Evolutionary conservation across 2,888 invertebrate genomes (phyloP).

Genomic region (Leucoma salicis): DNA sequence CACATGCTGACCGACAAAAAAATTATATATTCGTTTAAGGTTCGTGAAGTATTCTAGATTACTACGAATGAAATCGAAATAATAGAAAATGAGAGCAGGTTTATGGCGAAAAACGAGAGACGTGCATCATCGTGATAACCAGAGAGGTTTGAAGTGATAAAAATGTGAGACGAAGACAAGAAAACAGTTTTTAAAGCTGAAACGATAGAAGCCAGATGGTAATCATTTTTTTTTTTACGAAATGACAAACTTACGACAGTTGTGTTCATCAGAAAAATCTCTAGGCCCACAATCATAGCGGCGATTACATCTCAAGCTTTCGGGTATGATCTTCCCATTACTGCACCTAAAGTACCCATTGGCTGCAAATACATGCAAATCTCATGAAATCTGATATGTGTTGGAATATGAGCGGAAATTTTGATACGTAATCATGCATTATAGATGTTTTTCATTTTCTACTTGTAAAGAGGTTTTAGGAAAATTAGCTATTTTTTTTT

Average conservation of each 20-base stretch:
- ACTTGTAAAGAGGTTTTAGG: too few relatives aligned
- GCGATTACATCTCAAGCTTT: conserved; percentile 83
- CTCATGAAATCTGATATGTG: conserved; percentile 14
- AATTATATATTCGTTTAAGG: conserved; percentile 34
- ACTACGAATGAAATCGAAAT: conserved; percentile 26
- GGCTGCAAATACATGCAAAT: conserved; percentile 69
- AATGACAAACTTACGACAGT: conserved; percentile 86
- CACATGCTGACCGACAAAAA: conserved; percentile 83
- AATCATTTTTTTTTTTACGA: conserved; percentile 26
- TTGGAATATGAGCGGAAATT: conserved; percentile 4
- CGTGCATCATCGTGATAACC: conserved; percentile 17
- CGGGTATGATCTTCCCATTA: conserved; percentile 82
- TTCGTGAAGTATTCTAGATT: conserved; percentile 11
- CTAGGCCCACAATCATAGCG: conserved; percentile 83
- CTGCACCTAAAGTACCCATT: conserved; percentile 84
- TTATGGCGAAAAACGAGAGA: conserved; percentile 8
- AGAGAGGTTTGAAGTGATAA: conserved; percentile 4
- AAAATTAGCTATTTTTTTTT: too few relatives aligned
- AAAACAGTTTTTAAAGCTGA: conserved; percentile 17
- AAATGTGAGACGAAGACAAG: conserved; percentile 7
- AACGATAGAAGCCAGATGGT: conserved; percentile 21
- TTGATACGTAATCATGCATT: conserved; percentile 15
- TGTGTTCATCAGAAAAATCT: conserved; percentile 89
- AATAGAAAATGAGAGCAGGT: conserved; percentile 11
- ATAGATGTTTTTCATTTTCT: too few relatives aligned